These are phyloP conservation scores for Adelges cooleyi DNA, from an alignment of 1,140 invertebrate species.

Conservation along the genomic window DNA sequence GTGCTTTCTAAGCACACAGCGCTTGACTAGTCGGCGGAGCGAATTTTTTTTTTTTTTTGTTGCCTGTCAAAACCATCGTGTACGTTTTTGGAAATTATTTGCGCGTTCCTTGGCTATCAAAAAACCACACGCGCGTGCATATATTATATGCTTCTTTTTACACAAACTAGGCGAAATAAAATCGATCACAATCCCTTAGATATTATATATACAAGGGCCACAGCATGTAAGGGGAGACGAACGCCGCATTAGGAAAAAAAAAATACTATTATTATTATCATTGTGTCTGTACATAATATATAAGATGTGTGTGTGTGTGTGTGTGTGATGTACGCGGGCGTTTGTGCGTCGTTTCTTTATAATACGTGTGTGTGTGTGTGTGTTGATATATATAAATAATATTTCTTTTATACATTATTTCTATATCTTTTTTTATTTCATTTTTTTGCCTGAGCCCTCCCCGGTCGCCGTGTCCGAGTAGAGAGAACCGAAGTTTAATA, in stretches of 20 bases:
- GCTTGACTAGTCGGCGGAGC: slow-evolving; percentile 1
- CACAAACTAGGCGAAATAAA: neutral
- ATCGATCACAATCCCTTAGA: slow-evolving; percentile 21
- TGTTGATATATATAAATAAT: neutral
- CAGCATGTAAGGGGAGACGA: no score
- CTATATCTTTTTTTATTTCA: neutral
- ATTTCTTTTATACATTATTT: slow-evolving; percentile 16
- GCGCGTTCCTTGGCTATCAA: neutral
- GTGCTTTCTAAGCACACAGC: neutral
- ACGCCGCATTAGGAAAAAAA: no score
- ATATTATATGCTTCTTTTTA: no score
- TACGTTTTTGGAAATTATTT: slow-evolving; percentile 7
- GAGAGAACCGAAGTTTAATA: slow-evolving; percentile 25
- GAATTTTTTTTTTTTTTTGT: neutral
- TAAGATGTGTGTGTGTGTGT: neutral
- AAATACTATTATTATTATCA: no score
- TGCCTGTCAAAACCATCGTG: neutral
- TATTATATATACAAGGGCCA: no score
- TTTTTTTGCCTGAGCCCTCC: neutral
- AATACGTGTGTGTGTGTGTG: neutral
- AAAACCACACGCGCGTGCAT: no score
- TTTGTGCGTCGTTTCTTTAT: neutral
- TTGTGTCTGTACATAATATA: neutral
- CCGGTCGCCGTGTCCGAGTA: neutral
- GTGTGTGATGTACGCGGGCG: neutral